Evolutionary conservation across 1,140 invertebrate species (phyloP), one percentile per base, ranked within the genome.

Genomic region (Drosophila virilis): DNA sequence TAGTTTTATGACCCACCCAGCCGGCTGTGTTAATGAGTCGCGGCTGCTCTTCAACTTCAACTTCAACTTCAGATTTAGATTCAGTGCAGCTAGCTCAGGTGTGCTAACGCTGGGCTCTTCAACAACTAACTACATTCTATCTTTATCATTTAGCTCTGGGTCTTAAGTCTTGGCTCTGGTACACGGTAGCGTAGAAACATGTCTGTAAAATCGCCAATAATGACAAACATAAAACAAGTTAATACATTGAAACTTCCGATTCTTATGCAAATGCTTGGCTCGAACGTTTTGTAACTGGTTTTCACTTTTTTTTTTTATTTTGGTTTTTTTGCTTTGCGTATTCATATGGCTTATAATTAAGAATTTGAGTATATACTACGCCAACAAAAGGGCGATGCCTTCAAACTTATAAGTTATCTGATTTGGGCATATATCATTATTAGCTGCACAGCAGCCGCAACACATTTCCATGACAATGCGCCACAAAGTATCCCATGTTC

Each of bases 151-250:
- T 35, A 12, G 72, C 54, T 65, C 65, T 66, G 73, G 65, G 57
- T 59, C 64, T 62, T 62, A 61, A 32, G 35, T 46, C 22, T 51
- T 5, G 22, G 22, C 7, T 40, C n/a, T 50, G 66, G 38, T 74
- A 64, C 64, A 84, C 84, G 65, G 84, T 89, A 89, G 84, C 85
- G 43, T 48, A 52, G 64, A 55, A 86, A 72, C 64, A 74, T 89
- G 84, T 80, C 80, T 84, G 84, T 88, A 80, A 89, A 89, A 84
- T 90, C 80, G 80, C 80, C 77, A 84, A 89, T 89, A 89, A 89
- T 89, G 84, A 83, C 77, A 89, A 90, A 78, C 85, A 89, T 90
- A 89, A 89, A 89, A 89, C 85, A 89, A 89, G 85, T 89, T 89
- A 85, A 89, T 89, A 90, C 84, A 77, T 82, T 74, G 73, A 76